Evolutionary conservation across 2,888 invertebrate species (phyloP), one percentile per base, ranked within the genome.

Genomic region (Lasioglossum marginatum): DNA sequence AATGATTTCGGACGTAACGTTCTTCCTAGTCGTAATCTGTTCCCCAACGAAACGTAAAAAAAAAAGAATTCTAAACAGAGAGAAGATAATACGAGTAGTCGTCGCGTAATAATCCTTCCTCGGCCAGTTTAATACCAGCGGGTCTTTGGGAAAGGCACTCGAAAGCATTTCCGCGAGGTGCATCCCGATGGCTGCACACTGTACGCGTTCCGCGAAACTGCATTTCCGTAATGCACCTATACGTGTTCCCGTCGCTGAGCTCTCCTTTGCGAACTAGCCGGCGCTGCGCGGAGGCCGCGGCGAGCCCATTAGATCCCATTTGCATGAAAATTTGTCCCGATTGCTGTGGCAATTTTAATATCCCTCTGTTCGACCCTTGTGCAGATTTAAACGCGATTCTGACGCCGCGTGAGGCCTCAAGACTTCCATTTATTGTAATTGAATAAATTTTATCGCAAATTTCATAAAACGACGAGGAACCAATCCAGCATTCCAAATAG

Each of bases 101-200:
- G 34, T 34, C 57, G 57, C 57, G 52, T 81, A 77, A 81, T 81
- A 57, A 63, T 75, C 45, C 37, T 72, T 68, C 34, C 60, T 16
- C 43, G 43, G 34, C 19, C 23, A 34, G 66, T 71, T 31, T 48
- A 71, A 45, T 45, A 23, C n/a, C 27, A 12, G n/a, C 19, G 31
- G n/a, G 16, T 27, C 73, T 37, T 74, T 72, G 31, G 37, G 63
- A 34, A 45, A 45, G 31, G 27, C 43, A 12, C 23, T 12, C 48
- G 63, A 37, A 72, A 68, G 40, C 45, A 63, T 48, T 52, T 60
- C 63, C 74, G 12, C 57, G 76, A 19, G 45, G 57, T 60, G 52
- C 77, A 77, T 71, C 52, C 52, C 34, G 40, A 77, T 48, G 45
- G 10, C 45, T n/a, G 66, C 48, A 52, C 23, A 52, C 52, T 52